Evolutionary conservation across 2,113 vertebrate genomes (phyloP).

Genomic region (Trematocara nigrifrons): DNA sequence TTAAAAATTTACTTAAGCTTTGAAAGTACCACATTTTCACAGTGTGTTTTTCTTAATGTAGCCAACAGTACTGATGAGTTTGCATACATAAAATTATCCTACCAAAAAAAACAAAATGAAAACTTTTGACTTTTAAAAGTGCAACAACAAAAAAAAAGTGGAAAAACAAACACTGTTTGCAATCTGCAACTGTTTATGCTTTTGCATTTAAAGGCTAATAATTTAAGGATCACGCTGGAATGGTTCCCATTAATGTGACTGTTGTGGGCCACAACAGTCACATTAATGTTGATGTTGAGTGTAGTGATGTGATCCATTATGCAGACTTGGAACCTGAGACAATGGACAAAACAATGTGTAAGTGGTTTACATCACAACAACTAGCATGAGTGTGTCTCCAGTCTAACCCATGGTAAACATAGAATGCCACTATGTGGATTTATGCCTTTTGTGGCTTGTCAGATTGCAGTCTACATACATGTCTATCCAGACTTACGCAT

Average conservation of each 20-base stretch:
- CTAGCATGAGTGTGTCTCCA: neutral
- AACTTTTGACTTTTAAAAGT: neutral
- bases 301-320: neutral
- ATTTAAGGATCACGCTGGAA: neutral
- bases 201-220: neutral
- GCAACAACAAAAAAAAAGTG: neutral
- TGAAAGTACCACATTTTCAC: neutral
- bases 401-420: neutral
- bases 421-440: neutral
- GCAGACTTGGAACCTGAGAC: neutral
- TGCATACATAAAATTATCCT: neutral
- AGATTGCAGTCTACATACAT: neutral
- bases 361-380: neutral
- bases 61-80: neutral
- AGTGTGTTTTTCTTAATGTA: neutral
- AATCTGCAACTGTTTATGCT: neutral
- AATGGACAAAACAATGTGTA: neutral
- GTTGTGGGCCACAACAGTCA: neutral
- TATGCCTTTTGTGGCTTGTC: neutral
- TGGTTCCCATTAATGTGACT: neutral
- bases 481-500: neutral
- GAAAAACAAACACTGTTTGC: neutral
- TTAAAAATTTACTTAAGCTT: neutral
- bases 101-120: neutral
- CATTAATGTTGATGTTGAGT: no score